A percentile compares a stretch with the other conserved stretches of the same genome.
Conservation (phyloP, 2,113 vertebrate species). For the Sinocyclocheilus grahami region DNA sequence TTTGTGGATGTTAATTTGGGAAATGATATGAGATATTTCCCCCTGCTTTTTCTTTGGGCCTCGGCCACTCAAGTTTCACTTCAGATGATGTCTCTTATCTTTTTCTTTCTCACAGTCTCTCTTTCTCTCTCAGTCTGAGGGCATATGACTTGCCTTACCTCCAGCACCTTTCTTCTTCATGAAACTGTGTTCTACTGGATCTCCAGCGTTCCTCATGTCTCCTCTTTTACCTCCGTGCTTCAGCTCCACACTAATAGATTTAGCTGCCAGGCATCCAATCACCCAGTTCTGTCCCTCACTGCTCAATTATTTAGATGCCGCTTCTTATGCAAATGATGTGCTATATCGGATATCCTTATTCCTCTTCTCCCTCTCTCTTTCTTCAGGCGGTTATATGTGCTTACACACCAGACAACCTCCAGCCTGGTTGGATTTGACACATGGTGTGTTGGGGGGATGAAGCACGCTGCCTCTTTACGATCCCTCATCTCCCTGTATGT, state of each 20-base stretch:
- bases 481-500: constrained; percentile 76
- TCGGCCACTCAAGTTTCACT: no score
- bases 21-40: no score
- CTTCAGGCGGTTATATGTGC: constrained; percentile 62
- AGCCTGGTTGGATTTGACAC: constrained; percentile 74
- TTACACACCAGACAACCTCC: constrained; percentile 69
- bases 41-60: no score
- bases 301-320: constrained; percentile 79
- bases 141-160: no score
- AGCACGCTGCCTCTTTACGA: constrained; percentile 64
- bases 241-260: constrained; percentile 67
- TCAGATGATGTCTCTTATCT: no score
- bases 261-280: constrained; percentile 80
- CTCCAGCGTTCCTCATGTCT: no score
- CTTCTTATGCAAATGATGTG: constrained; percentile 78
- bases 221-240: no score
- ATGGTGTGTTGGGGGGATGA: constrained; percentile 69
- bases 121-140: no score
- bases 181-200: no score
- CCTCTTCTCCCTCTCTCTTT: neutral
- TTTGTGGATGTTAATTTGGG: neutral
- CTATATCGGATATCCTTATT: constrained; percentile 60
- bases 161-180: no score
- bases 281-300: constrained; percentile 73
- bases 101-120: no score